Evolutionary conservation across 2,113 vertebrate species (phyloP).

Genomic region (Trinectes maculatus): DNA sequence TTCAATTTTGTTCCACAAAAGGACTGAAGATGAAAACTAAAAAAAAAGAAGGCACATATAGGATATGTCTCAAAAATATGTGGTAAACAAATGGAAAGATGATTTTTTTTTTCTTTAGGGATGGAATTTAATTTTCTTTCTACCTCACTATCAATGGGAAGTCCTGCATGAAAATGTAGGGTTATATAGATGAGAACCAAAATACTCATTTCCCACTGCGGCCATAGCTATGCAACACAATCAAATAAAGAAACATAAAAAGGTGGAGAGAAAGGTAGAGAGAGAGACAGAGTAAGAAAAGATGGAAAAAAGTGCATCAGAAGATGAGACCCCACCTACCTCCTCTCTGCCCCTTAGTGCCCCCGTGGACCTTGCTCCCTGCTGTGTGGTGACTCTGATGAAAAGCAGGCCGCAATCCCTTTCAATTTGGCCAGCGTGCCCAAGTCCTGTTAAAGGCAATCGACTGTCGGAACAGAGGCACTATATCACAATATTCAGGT

Average conservation of each 20-base stretch:
- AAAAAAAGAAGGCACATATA: constrained; percentile 43
- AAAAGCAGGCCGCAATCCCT: constrained; percentile 82
- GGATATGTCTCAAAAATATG: constrained; percentile 56
- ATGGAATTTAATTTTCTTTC: constrained; percentile 53
- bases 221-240: constrained; percentile 56
- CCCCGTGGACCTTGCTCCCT: constrained; percentile 58
- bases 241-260: constrained; percentile 60
- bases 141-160: constrained; percentile 43
- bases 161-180: constrained; percentile 51
- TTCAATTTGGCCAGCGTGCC: constrained; percentile 81
- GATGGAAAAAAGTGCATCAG: constrained; percentile 14
- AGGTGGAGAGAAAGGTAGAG: constrained; percentile 15
- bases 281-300: constrained; percentile 3
- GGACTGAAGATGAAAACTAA: constrained; percentile 43
- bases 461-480: constrained; percentile 83
- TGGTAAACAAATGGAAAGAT: constrained; percentile 66
- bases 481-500: constrained; percentile 87
- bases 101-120: constrained; percentile 61
- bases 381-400: constrained; percentile 77
- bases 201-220: constrained; percentile 60
- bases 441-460: constrained; percentile 83
- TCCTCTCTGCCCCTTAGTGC: constrained; percentile 49
- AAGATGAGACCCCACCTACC: constrained; percentile 39
- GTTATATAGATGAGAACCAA: constrained; percentile 58
- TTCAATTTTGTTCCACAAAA: constrained; percentile 57